A percentile compares a stretch with the other conserved stretches of the same genome.
These are phyloP conservation scores for Mus spretus DNA, from an alignment of 2,797 vertebrate species.

Conservation along the genomic window DNA sequence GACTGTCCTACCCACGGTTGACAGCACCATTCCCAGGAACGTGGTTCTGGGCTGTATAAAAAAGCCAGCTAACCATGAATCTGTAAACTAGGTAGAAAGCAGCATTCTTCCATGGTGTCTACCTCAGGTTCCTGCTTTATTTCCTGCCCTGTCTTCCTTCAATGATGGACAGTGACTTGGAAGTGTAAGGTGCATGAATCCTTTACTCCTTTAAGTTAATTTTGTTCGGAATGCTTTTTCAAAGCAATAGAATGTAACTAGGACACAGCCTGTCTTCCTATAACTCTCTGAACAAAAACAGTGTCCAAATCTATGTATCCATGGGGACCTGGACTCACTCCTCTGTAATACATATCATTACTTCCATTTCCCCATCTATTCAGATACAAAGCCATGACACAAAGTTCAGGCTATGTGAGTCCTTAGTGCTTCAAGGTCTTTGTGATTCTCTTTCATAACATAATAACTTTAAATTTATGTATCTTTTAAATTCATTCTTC, in stretches of 20 bases:
- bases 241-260: not conserved
- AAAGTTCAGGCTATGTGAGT: not conserved
- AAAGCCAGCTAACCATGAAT: not conserved
- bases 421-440: not conserved
- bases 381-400: not conserved
- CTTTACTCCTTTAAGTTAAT: not conserved
- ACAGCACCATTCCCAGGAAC: not conserved
- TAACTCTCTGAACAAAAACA: not conserved
- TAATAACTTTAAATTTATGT: not conserved
- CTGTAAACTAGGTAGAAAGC: not conserved
- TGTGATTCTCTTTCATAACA: not conserved
- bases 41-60: no score
- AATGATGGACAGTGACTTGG: not conserved
- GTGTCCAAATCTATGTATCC: not conserved
- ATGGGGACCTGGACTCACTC: not conserved
- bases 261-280: not conserved
- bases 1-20: not conserved
- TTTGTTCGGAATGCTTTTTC: not conserved
- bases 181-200: not conserved
- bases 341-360: not conserved
- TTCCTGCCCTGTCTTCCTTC: not conserved
- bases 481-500: slow-evolving; percentile 1
- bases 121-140: not conserved
- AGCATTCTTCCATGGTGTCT: not conserved
- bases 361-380: not conserved